Base-by-base conservation (phyloP, 2,113 vertebrate genomes). In the Tretioscincus oriximinensis region DNA sequence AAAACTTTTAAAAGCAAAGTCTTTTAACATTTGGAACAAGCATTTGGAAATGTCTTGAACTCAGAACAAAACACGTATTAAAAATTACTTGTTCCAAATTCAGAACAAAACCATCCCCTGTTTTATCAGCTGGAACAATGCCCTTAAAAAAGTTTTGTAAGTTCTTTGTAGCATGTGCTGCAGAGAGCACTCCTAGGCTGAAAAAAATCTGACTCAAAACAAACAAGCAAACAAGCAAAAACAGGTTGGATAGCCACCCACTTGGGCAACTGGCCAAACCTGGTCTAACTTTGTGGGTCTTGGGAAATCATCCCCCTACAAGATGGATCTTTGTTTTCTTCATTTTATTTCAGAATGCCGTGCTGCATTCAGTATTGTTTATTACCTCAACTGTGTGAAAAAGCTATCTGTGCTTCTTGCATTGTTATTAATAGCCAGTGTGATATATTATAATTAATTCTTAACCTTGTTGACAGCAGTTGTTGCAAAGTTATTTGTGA, bases 391-490 rank as follows among this genome's bases (percentile, higher is more conserved):
- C 76, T 87, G 90, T 85, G 78, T 85, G 87, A 78, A 88, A 87
- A 88, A 91, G 82, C 80, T 84, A 91, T 82, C 2, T 0, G 88
- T 90, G 89, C 84, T 85, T 83, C 84, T 73, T 89, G 83, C 81
- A 88, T 88, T 91, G 85, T 88, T 92, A 85, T 89, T 24, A 92
- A 85, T 87, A 63, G 83, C 78, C 90, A 72, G 86, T 88, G 90
- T 91, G 88, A 90, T 76, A 85, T 88, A 89, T 90, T 90, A 83
- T 88, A 92, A 92, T 91, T 91, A 92, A 91, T 91, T 89, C 89
- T 89, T 89, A 91, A 88, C 87, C 90, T 80, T 83, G 84, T 87
- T 90, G 83, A 91, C 91, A 85, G 88, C 90, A 85, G 87, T 84
- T 73, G 77, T 63, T 0, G 0, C 66, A 88, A 35, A 92, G 74